Base-by-base conservation (phyloP, 2,888 invertebrate species). In the Panopea generosa region DNA sequence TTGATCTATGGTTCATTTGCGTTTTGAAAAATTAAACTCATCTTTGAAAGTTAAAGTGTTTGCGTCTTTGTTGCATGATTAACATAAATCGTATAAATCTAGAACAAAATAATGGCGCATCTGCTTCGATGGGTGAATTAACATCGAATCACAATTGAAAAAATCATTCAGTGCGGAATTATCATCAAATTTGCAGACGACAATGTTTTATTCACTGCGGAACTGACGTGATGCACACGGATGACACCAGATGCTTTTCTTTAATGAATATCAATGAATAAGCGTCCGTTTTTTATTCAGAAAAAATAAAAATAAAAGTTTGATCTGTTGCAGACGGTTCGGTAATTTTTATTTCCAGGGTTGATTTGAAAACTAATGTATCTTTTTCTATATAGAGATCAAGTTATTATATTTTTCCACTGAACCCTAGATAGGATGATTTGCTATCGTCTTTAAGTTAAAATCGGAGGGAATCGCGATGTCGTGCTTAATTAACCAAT, bases 11-110 rank as follows among this genome's bases (percentile, higher is more conserved):
- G 63, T 45, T 63, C 47, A 62, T 26, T 63, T 49, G 20, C 50
- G n/a, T 43, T 50, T 43, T 71, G 70, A 71, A 57, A 63, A 57
- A 71, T 71, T 71, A 63, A 71, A 63, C 33, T 47, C 20, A 38
- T 52, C 59, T 59, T 59, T 49, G 45, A 45, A 45, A 45, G 45
- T 45, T 45, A 45, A 45, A 45, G 16, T 9, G n/a, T 14, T 24
- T 53, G 53, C 24, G 11, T 53, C 53, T 53, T 53, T 53, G 27
- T 26, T 26, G 16, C 27, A 53, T 6, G 26, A 27, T 26, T n/a
- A 20, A 27, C 53, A 53, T 53, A 53, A 53, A 53, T 7, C 27
- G 53, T 53, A 26, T 27, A 26, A 53, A 29, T 18, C 20, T 45
- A 45, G 16, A 20, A 53, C 47, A 26, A 26, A n/a, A 60, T 27